Evolutionary conservation across 2,113 vertebrate species (phyloP).

Genomic region (Boulengeromyrus knoepffleri): DNA sequence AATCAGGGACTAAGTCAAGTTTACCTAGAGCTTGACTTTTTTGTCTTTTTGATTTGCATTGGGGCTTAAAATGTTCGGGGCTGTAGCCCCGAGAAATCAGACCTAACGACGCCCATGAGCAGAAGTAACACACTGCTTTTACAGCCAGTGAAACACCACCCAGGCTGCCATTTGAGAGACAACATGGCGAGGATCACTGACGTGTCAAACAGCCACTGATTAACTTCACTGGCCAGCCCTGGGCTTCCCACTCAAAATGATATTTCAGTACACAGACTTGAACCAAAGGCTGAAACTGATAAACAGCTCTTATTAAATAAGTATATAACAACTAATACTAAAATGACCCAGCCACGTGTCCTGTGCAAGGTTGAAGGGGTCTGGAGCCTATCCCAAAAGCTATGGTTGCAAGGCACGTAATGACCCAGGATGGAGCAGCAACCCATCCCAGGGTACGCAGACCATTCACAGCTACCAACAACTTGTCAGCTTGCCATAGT

Average conservation of each 20-base stretch:
- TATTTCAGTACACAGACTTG: background rate
- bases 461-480: background rate
- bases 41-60: no score
- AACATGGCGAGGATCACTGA: background rate
- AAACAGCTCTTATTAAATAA: background rate
- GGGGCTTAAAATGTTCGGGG: background rate
- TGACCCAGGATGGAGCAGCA: background rate
- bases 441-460: background rate
- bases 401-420: background rate
- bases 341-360: background rate
- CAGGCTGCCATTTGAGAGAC: background rate
- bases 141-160: background rate
- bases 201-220: background rate
- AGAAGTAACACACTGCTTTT: background rate
- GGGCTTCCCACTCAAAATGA: background rate
- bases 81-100: no score
- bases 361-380: background rate
- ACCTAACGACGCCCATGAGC: background rate
- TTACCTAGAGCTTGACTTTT: no score
- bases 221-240: background rate
- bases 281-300: background rate
- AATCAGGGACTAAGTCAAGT: no score
- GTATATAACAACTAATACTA: background rate
- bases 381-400: background rate
- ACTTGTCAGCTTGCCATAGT: background rate